These are phyloP conservation scores for Python bivittatus DNA, from an alignment of 2,113 vertebrate species.

Conservation along the genomic window DNA sequence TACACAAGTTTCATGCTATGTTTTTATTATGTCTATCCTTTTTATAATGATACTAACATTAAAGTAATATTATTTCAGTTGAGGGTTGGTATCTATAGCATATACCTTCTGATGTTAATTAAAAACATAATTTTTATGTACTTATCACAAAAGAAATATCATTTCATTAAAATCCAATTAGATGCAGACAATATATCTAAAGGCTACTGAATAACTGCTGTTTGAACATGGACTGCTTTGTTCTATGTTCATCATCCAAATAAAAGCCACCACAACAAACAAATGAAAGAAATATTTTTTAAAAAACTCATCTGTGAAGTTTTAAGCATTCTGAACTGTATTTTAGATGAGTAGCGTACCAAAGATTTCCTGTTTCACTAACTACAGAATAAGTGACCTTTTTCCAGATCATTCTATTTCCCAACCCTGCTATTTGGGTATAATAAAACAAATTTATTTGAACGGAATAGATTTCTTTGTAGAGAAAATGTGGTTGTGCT, in stretches of 20 bases:
- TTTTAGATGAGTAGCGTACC: conserved; percentile 67
- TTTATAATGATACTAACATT: conserved; percentile 87
- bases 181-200: conserved; percentile 86
- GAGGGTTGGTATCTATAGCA: conserved; percentile 84
- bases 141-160: conserved; percentile 96
- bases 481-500: conserved; percentile 24
- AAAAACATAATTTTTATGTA: conserved; percentile 94
- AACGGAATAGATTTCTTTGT: conserved; percentile 13
- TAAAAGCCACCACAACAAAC: conserved; percentile 89
- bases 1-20: conserved; percentile 59
- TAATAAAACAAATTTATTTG: conserved; percentile 51
- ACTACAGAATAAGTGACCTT: conserved; percentile 44
- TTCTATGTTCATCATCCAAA: conserved; percentile 90
- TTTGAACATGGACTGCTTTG: conserved; percentile 95
- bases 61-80: conserved; percentile 86
- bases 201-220: conserved; percentile 80
- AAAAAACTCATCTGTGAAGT: conserved; percentile 76
- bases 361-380: conserved; percentile 64
- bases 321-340: conserved; percentile 73
- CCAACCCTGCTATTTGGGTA: conserved; percentile 24
- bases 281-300: conserved; percentile 76
- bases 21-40: conserved; percentile 71
- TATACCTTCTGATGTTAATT: conserved; percentile 93
- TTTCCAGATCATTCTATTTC: conserved; percentile 58
- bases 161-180: conserved; percentile 99